A percentile compares a stretch with the other conserved stretches of the same genome.
Conservation (phyloP, 2,888 invertebrate genomes). For the Mechanitis mazaeus region DNA sequence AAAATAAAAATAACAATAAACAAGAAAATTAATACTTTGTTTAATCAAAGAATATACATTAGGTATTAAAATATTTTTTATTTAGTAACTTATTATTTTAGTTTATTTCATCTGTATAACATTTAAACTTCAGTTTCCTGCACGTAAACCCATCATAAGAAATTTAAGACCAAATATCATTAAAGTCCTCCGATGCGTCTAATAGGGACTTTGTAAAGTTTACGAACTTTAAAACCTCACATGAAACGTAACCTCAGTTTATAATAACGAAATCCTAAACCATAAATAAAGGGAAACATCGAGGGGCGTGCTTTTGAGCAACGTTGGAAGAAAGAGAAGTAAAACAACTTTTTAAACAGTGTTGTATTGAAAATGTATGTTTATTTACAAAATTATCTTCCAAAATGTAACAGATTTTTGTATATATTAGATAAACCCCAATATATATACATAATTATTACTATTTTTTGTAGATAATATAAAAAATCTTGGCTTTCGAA, state of each 20-base stretch:
- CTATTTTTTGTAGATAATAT: neutral
- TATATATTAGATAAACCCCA: too few relatives aligned
- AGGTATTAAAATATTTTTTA: neutral
- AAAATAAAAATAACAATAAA: neutral
- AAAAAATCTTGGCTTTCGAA: neutral
- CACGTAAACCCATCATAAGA: conserved; percentile 1
- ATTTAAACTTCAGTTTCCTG: neutral
- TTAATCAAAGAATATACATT: neutral
- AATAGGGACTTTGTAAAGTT: conserved; percentile 12
- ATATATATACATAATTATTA: too few relatives aligned
- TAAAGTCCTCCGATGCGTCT: conserved; percentile 22
- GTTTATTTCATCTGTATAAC: neutral
- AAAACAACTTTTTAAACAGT: neutral
- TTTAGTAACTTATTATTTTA: neutral
- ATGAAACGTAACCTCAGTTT: conserved; percentile 29
- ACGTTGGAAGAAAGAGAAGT: neutral
- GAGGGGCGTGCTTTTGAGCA: conserved; percentile 30
- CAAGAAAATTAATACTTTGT: neutral
- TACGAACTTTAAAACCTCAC: conserved; percentile 21
- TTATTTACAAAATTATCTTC: too few relatives aligned
- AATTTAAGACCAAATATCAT: conserved; percentile 23
- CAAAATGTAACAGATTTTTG: too few relatives aligned
- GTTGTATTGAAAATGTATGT: too few relatives aligned
- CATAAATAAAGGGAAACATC: conserved; percentile 40
- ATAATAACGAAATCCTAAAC: conserved; percentile 40